Base-by-base conservation (phyloP, 1,140 invertebrate species). In the Stenopsyche tienmushanensis region DNA sequence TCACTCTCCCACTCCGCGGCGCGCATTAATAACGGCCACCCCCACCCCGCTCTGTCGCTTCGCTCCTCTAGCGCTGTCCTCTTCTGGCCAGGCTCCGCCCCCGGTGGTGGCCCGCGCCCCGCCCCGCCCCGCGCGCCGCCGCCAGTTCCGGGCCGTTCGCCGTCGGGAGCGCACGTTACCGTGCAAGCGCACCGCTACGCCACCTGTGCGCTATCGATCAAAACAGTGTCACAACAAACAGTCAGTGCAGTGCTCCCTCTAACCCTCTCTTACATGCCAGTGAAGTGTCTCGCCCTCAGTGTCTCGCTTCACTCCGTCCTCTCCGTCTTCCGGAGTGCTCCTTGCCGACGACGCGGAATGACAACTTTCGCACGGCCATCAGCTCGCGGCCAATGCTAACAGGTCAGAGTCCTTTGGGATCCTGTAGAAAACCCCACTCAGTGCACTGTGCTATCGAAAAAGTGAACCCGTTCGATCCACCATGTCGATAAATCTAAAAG, bases 11-110 rank as follows among this genome's bases (percentile, higher is more conserved):
- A 65, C 67, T 65, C 58, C 64, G n/a, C 49, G 24, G 20, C 60
- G 42, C 62, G 53, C 67, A 62, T 63, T 70, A 70, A 70, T 70
- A 69, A 66, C 64, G 45, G 58, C 59, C 65, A 39, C 65, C 58
- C 64, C 29, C 65, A 15, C 50, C 5, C 3, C 54, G 24, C 29
- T n/a, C 44, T 7, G 5, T 53, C 45, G 54, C 62, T 53, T 58
- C 66, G 44, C 24, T 21, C 3, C 23, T 3, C 23, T 3, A 45
- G 7, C 18, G 60, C 65, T 34, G 60, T 54, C 53, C 60, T 55
- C 44, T 23, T 24, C 57, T 62, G 58, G 62, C 24, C 54, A 55
- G 62, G 62, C 47, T 18, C 47, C 47, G 29, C 62, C 20, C 47
- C 63, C 52, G 49, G 47, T 29, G 21, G 18, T 17, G 20, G 17